phyloP scores from a whole-genome alignment of 1,140 invertebrate genomes.

The Lucilia cuprina region DNA sequence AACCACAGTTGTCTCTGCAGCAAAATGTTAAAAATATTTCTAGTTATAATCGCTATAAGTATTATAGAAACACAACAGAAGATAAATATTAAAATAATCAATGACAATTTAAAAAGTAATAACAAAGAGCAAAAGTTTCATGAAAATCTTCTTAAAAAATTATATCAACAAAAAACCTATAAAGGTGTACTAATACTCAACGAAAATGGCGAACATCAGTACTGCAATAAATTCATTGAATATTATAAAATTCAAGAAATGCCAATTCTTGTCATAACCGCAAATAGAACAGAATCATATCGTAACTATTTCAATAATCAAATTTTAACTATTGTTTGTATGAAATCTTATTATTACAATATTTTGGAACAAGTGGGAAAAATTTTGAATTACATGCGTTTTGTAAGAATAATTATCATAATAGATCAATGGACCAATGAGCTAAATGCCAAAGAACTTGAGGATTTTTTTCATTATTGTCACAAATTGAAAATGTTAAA shows the following conservation, averaged over 20 bases:
- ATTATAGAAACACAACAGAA: too few relatives aligned
- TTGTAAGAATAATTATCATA: background rate
- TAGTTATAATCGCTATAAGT: too few relatives aligned
- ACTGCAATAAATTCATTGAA: background rate
- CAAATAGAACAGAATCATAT: background rate
- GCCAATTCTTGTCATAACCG: background rate
- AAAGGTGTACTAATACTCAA: background rate
- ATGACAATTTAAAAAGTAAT: background rate
- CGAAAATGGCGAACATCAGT: background rate
- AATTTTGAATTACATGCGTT: background rate
- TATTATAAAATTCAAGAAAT: background rate
- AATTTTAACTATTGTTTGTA: background rate
- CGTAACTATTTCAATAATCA: background rate
- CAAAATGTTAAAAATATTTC: too few relatives aligned
- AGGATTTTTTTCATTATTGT: background rate
- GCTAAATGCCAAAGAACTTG: background rate
- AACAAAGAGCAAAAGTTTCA: background rate
- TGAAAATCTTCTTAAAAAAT: background rate
- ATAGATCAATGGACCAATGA: background rate
- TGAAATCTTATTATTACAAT: background rate
- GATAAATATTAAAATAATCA: too few relatives aligned
- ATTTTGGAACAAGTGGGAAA: background rate
- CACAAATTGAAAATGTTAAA: conserved; percentile 7
- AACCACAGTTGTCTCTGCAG: too few relatives aligned
- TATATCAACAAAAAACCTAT: background rate